Base-by-base conservation (phyloP, 2,797 vertebrate genomes). In the Anguilla marmorata region DNA sequence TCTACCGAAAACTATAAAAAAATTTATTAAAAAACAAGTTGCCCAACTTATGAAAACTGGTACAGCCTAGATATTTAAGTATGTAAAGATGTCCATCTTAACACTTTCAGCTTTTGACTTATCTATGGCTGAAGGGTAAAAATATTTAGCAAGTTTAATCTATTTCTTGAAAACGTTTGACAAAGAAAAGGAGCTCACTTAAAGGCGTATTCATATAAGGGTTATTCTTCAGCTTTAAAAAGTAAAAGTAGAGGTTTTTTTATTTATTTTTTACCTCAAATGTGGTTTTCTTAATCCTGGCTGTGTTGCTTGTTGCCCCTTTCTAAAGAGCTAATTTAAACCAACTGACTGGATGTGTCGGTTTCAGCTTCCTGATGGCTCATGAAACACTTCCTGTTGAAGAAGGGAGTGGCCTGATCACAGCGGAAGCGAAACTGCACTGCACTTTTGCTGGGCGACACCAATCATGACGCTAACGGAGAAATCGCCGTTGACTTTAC, bases 301-400 rank as follows among this genome's bases (percentile, higher is more conserved):
- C 14, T 37, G 24, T 52, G n/a, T 8, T 48, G 41, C 16, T 33
- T 8, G 16, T 3, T 84, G 41, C 56, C 83, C 86, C 27, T 27
- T 16, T 12, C 45, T 33, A 14, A 52, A 30, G 6, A 24, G 60
- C 50, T 21, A 69, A 84, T 11, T 69, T 45, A 84, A 54, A 52
- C 45, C 0, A 8, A 27, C 21, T 69, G n/a, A 27, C 66, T 30
- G 27, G 66, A 30, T 7, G 0, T 14, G 0, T 63, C 16, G 48
- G 80, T 60, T 54, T 84, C 16, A 9, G 21, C 27, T 6, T 87
- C 87, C 80, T 50, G n/a, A 83, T 9, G 50, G 16, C 50, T 37
- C 7, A 21, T 82, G 33, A 84, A 9, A 41, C 30, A 84, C n/a
- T 87, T 87, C 87, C 87, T 87, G 87, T 79, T 33, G 80, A 54